Base-by-base conservation (phyloP, 2,797 vertebrate species). In the Chelidonichthys spinosus region DNA sequence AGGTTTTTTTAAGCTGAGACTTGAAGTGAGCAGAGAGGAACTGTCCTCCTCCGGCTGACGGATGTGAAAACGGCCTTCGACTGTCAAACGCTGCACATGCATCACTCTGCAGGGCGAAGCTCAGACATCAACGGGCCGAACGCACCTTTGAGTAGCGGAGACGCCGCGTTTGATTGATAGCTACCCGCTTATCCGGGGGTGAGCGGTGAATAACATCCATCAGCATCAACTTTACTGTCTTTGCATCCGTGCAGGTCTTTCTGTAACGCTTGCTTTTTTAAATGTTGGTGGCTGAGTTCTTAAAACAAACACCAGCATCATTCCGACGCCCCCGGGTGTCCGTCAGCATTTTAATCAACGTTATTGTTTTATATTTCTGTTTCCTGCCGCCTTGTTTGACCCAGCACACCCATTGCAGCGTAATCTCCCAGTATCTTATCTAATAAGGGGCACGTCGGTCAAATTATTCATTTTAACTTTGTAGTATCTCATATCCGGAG, bases 331-430 rank as follows among this genome's bases (percentile, higher is more conserved):
- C 25, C 1, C 25, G 25, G 25, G 25, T 25, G 25, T 25, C 25
- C 1, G 25, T 1, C 25, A n/a, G n/a, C n/a, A n/a, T 25, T 25
- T 25, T 25, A 25, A 25, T 25, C 25, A 25, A 25, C 25, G 25
- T 25, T 25, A 25, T 25, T 9, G 7, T 13, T 42, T 0, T 25
- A 8, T 69, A 11, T 55, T n/a, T 11, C 11, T 37, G n/a, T 69
- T 49, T 66, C 40, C 43, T 63, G n/a, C 61, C 69, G 37, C 59
- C 33, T 63, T 9, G 17, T 79, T 55, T 77, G 43, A 63, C 49
- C 64, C 55, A 66, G 56, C 63, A 63, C 35, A 65, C n/a, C 46
- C n/a, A 73, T 79, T 60, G 63, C 72, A 62, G 17, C 58, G 70
- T 69, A 42, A 79, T 82, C 13, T 68, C 35, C 35, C 13, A 42